Percentiles rank a stretch among this genome's conserved stretches.
Conservation (phyloP, 1,140 invertebrate genomes). For the Dryas iulia region DNA sequence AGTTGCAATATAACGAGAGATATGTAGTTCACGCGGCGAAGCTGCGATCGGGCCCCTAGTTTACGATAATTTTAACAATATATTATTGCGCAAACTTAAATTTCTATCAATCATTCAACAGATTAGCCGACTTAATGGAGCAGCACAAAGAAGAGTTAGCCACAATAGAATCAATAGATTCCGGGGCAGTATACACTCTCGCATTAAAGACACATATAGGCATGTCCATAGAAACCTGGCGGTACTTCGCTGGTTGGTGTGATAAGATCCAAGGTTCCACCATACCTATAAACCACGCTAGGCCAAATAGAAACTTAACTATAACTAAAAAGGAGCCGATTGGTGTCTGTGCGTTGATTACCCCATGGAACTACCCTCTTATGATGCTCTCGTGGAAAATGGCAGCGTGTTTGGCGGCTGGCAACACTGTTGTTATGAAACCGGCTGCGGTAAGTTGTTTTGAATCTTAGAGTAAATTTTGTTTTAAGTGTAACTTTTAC, state of each 20-base stretch:
- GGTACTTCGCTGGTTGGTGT: conserved; percentile 96
- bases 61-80: too few species aligned
- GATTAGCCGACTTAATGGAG: conserved; percentile 96
- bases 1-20: too few species aligned
- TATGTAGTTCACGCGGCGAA: too few species aligned
- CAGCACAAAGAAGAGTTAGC: conserved; percentile 96
- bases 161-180: conserved; percentile 95
- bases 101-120: conserved; percentile 51
- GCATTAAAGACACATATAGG: conserved; percentile 96
- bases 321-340: conserved; percentile 95
- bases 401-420: conserved; percentile 96
- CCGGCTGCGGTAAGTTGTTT: conserved; percentile 86
- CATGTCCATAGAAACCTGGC: conserved; percentile 96
- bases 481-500: too few species aligned
- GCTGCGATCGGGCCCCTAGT: too few species aligned
- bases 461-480: neutral
- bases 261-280: conserved; percentile 97
- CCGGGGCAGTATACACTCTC: conserved; percentile 96
- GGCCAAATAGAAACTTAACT: conserved; percentile 93
- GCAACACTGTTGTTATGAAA: conserved; percentile 96
- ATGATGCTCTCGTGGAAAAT: conserved; percentile 99
- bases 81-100: neutral
- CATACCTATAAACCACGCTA: conserved; percentile 92
- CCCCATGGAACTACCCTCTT: conserved; percentile 98
- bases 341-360: conserved; percentile 95